Percentiles rank a stretch among this genome's conserved stretches.
Conservation (phyloP, 1,140 invertebrate genomes). For the Panulirus ornatus region DNA sequence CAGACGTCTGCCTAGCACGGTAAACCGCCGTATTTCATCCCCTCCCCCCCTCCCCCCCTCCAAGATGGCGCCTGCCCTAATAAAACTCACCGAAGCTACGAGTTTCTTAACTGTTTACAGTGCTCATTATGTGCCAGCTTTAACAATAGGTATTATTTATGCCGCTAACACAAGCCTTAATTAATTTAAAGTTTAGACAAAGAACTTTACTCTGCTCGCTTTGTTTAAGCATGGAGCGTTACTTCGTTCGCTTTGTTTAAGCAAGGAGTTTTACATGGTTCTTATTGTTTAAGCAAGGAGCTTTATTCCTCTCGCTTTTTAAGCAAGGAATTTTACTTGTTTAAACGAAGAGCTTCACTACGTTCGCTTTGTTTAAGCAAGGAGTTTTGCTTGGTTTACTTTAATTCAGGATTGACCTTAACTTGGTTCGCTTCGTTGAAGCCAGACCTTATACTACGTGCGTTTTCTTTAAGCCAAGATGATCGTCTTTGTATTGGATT, state of each 20-base stretch:
- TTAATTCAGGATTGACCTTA: no score
- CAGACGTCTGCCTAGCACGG: no score
- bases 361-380: neutral
- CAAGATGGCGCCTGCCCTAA: neutral
- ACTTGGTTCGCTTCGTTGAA: neutral
- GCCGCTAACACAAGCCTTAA: constrained; percentile 32
- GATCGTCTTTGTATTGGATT: no score
- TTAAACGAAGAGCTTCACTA: constrained; percentile 23
- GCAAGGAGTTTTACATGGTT: no score
- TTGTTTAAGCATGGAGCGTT: neutral
- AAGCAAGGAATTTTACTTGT: no score
- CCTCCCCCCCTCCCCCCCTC: neutral
- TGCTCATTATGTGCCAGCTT: constrained; percentile 35
- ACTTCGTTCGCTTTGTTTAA: no score
- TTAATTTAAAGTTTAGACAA: constrained; percentile 50
- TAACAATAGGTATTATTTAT: constrained; percentile 35
- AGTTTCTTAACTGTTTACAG: constrained; percentile 32
- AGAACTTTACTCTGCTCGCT: neutral
- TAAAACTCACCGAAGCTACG: neutral
- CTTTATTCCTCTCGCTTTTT: no score
- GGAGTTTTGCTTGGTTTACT: no score
- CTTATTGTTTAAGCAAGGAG: no score
- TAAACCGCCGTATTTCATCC: neutral
- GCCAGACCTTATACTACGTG: no score
- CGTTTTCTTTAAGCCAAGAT: no score